Conservation (phyloP, 1,140 invertebrate species). For the Drosophila neocordata region DNA sequence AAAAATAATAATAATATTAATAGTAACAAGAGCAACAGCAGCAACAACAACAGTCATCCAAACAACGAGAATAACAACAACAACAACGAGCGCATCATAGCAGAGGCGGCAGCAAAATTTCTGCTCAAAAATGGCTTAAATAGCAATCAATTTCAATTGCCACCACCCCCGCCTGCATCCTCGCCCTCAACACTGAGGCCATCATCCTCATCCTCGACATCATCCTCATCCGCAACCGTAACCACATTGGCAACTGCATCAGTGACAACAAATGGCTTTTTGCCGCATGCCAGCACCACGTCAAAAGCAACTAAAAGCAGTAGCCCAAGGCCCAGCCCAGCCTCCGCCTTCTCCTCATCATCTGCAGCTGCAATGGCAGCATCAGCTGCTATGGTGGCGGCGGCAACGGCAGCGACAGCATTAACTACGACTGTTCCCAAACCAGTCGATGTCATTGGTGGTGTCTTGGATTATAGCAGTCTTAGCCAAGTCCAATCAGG, state of each 20-base stretch:
- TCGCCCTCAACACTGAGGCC: neutral
- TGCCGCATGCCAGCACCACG: conserved; percentile 55
- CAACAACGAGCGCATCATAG: conserved; percentile 66
- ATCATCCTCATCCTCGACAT: conserved; percentile 24
- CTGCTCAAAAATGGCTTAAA: conserved; percentile 79
- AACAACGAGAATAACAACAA: conserved; percentile 32
- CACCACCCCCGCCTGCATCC: conserved; percentile 43
- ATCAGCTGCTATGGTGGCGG: conserved; percentile 58
- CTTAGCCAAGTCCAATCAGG: conserved; percentile 47
- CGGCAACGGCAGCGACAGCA: conserved; percentile 31
- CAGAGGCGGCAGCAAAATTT: conserved; percentile 78
- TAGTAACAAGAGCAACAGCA: conserved; percentile 47
- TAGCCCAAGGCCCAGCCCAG: conserved; percentile 36
- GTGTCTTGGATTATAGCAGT: conserved; percentile 72
- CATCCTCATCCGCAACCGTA: conserved; percentile 30
- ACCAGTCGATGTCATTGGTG: conserved; percentile 55
- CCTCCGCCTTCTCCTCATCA: conserved; percentile 23
- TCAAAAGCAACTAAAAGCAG: conserved; percentile 56
- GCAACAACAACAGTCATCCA: conserved; percentile 27
- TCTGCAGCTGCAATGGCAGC: conserved; percentile 56
- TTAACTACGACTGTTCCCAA: conserved; percentile 41
- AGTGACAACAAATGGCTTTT: conserved; percentile 66
- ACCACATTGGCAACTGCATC: conserved; percentile 1
- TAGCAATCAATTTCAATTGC: conserved; percentile 63
- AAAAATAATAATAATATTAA: conserved; percentile 63